Base-by-base conservation (phyloP, 2,113 vertebrate genomes). In the Melozone crissalis region DNA sequence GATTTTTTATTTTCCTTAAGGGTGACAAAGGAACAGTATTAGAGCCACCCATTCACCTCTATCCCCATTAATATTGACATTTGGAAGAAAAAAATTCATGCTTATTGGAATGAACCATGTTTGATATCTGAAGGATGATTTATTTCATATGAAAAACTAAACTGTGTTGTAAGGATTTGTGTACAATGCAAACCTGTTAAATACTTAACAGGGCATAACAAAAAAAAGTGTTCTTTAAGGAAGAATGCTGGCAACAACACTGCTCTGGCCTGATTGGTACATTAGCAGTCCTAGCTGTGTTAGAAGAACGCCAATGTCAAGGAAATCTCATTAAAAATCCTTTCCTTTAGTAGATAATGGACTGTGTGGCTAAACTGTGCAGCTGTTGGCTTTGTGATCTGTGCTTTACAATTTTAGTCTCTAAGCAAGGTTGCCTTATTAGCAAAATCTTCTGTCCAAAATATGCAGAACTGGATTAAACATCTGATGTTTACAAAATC, bases 241-340 rank as follows among this genome's bases (percentile, higher is more conserved):
- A 79, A 85, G 43, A 80, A 69, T 51, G 30, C 37, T 85, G 67
- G 41, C 41, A 93, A 57, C n/a, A 93, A 44, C 47, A 77, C 22
- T 86, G 37, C 76, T 89, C 22, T 68, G 24, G 69, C 37, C 68
- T 92, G 78, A 85, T 73, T 83, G 55, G 65, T 84, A 71, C 47
- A 78, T 92, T 95, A 90, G 7, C 46, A 69, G 51, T 84, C 37
- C 83, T 59, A 35, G 15, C 51, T 84, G 46, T 69, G 72, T 55
- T 14, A 84, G 83, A 87, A 72, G 49, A 93, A 88, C 59, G 62
- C 26, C 55, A 86, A 35, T 84, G 79, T 95, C 86, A 89, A 84
- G 47, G 68, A 90, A 96, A 78, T 81, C 94, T 93, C 92, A 92
- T 93, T 96, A 90, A 90, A 96, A 93, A 93, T 62, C 55, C 16